These are phyloP conservation scores for Thryonomys swinderianus DNA, from an alignment of 2,113 vertebrate species.

Conservation along the genomic window DNA sequence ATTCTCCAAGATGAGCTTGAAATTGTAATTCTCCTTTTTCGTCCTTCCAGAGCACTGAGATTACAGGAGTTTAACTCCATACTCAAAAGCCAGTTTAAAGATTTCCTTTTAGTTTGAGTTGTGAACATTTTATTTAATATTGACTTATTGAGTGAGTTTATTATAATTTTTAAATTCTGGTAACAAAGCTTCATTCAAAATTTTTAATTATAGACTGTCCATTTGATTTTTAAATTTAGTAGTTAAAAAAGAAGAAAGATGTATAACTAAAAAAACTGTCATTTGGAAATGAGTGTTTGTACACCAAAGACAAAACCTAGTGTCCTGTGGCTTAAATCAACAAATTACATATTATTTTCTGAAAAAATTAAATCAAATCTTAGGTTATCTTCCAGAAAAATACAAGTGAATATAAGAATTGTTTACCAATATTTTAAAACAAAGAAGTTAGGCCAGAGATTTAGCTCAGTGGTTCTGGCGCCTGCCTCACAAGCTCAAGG, in stretches of 20 bases:
- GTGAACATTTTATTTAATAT: conserved; percentile 18
- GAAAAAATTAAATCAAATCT: neutral
- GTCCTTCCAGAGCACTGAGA: neutral
- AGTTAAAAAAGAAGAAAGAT: neutral
- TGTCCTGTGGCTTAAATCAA: neutral
- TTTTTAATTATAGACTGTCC: neutral
- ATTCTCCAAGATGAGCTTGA: neutral
- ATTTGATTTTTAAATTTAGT: neutral
- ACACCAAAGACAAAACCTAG: neutral
- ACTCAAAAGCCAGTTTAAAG: conserved; percentile 25
- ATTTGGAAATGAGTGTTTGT: neutral
- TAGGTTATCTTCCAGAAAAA: neutral
- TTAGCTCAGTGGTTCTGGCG: too few species aligned
- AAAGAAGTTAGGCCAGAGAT: too few species aligned
- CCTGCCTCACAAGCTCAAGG: too few species aligned
- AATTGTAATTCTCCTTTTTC: neutral
- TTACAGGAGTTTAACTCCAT: neutral
- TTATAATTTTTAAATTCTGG: neutral
- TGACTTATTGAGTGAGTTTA: conserved; percentile 46
- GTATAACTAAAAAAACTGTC: neutral
- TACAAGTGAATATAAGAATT: neutral
- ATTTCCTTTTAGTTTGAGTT: neutral
- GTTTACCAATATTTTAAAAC: conserved; percentile 41
- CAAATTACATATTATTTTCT: neutral
- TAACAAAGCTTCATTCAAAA: conserved; percentile 23